Conservation (phyloP, 2,888 invertebrate genomes). For the Drosophila nigricruria region DNA sequence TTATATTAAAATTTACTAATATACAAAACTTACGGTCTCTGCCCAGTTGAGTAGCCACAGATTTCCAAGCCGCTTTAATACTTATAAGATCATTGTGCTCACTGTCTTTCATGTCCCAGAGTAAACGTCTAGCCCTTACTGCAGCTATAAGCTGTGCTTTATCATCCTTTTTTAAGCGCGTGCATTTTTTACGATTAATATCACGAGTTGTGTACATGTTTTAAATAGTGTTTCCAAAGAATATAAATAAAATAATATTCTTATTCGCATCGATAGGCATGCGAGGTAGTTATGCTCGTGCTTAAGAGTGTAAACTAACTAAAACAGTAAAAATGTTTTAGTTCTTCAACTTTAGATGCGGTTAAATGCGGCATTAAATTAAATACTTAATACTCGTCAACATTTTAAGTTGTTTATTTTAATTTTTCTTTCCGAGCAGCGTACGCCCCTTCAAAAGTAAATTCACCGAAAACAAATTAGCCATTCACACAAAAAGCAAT, state of each 20-base stretch:
- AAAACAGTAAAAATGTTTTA: not conserved
- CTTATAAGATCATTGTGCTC: slow-evolving; percentile 42
- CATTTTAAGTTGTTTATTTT: not conserved
- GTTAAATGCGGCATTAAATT: not conserved
- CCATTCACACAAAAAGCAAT: slow-evolving; percentile 36
- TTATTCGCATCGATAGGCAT: not conserved
- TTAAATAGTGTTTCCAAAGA: not conserved
- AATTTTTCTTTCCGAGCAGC: slow-evolving; percentile 31
- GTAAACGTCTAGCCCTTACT: slow-evolving; percentile 32
- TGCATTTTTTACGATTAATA: slow-evolving; percentile 18
- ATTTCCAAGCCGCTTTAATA: slow-evolving; percentile 42
- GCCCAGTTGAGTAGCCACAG: slow-evolving; percentile 33
- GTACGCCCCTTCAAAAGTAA: slow-evolving; percentile 27
- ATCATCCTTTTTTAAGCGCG: slow-evolving; percentile 38
- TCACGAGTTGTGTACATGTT: slow-evolving; percentile 2
- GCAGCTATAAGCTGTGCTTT: slow-evolving; percentile 43
- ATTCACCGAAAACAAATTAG: slow-evolving; percentile 3
- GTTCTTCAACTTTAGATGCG: not conserved
- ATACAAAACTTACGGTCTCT: slow-evolving; percentile 32
- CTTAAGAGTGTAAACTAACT: not conserved
- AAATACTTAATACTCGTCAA: not conserved
- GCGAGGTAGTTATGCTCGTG: not conserved
- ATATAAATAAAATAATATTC: not conserved
- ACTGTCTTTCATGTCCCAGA: slow-evolving; percentile 39
- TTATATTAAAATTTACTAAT: not conserved